These are phyloP conservation scores for Apodemia zela DNA, from an alignment of 2,888 invertebrate species.

Conservation along the genomic window DNA sequence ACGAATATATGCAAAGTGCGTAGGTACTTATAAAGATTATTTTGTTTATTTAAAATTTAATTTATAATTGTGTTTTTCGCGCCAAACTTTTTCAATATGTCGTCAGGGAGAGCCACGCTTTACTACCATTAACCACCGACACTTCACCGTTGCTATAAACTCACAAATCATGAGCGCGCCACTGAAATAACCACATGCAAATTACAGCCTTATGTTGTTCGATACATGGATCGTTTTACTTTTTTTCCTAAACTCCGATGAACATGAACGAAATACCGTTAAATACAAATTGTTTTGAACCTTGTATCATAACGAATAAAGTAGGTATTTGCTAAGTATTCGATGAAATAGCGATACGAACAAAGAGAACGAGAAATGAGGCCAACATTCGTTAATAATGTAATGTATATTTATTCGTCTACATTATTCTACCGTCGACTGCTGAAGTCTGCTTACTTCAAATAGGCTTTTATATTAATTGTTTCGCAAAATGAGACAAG, in stretches of 20 bases:
- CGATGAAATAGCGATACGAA: conserved; percentile 69
- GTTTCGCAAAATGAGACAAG: conserved; percentile 33
- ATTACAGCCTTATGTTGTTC: conserved; percentile 42
- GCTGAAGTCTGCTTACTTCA: conserved; percentile 58
- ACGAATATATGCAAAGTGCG: neutral
- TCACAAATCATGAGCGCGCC: conserved; percentile 79
- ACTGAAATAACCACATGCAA: conserved; percentile 44
- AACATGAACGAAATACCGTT: conserved; percentile 56
- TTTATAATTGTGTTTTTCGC: conserved; percentile 54
- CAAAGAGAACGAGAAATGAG: conserved; percentile 78
- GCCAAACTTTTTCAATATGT: conserved; percentile 79
- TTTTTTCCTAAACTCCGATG: conserved; percentile 43
- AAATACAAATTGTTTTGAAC: conserved; percentile 69
- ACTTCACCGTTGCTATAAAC: conserved; percentile 80
- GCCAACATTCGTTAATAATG: conserved; percentile 80
- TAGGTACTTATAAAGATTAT: neutral
- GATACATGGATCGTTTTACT: conserved; percentile 46
- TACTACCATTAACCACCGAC: conserved; percentile 79
- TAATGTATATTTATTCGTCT: conserved; percentile 78
- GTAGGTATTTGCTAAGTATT: conserved; percentile 66
- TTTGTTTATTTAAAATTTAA: conserved; percentile 23
- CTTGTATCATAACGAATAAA: conserved; percentile 59
- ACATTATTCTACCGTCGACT: conserved; percentile 60
- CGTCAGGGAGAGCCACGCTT: conserved; percentile 71
- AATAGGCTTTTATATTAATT: conserved; percentile 56